Percentiles rank a stretch among this genome's conserved stretches.
Conservation (phyloP, 30 jellyfish, hydroid and myxozoan genomes). For the Hydractinia echinata region DNA sequence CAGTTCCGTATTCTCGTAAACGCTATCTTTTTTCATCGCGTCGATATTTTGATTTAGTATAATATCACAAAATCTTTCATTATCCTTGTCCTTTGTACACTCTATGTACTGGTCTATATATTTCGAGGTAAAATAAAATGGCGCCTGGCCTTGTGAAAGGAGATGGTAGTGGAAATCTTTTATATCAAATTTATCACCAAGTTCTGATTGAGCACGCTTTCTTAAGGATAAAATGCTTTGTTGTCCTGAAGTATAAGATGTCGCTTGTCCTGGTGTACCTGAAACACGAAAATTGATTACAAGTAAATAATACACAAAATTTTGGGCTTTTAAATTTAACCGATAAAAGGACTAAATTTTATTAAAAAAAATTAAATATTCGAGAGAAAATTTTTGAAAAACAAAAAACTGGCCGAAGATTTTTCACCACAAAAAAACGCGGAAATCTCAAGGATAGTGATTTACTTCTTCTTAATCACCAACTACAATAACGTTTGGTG, state of each 20-base stretch:
- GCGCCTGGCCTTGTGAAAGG: slow-evolving; percentile 63
- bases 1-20: not conserved
- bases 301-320: too few relatives aligned
- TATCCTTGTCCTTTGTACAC: slow-evolving; percentile 11
- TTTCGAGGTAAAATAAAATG: slow-evolving; percentile 19
- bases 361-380: too few relatives aligned
- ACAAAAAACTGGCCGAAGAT: too few relatives aligned
- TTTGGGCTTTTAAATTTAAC: too few relatives aligned
- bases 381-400: too few relatives aligned
- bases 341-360: too few relatives aligned
- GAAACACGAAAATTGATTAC: not conserved
- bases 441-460: too few relatives aligned
- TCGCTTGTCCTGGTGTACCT: slow-evolving; percentile 95
- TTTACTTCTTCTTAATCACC: too few relatives aligned
- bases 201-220: slow-evolving; percentile 29
- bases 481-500: too few relatives aligned
- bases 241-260: slow-evolving; percentile 79
- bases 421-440: too few relatives aligned
- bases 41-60: not conserved
- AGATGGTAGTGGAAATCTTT: slow-evolving; percentile 64
- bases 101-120: slow-evolving; percentile 16
- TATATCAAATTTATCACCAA: slow-evolving; percentile 67
- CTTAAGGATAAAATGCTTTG: slow-evolving; percentile 58
- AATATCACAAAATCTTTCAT: not conserved
- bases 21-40: not conserved